Conservation (phyloP, 92 coral and sea anemone genomes). For the Metridium senile region DNA sequence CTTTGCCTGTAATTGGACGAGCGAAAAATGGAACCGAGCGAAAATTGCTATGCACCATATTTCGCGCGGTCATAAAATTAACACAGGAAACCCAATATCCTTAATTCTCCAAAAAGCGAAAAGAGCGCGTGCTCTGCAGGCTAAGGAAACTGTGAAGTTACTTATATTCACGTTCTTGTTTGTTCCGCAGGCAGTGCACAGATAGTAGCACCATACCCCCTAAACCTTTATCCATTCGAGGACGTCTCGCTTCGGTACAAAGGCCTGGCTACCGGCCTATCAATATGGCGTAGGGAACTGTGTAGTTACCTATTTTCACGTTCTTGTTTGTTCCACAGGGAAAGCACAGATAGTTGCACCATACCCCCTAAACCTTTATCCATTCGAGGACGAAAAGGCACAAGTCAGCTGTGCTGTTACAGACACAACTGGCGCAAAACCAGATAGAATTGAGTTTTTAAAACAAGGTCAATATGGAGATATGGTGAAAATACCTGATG, state of each 20-base stretch:
- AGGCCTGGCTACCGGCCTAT: too few species aligned
- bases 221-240: slow-evolving; percentile 22
- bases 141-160: too few species aligned
- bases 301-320: too few species aligned
- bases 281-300: too few species aligned
- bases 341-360: slow-evolving; percentile 22
- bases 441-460: slow-evolving; percentile 5
- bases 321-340: background rate
- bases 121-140: too few species aligned
- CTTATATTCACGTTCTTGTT: too few species aligned
- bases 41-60: too few species aligned
- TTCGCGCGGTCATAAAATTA: too few species aligned
- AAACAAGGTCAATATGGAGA: background rate
- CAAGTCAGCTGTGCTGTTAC: slow-evolving; percentile 38
- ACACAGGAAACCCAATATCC: too few species aligned
- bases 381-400: slow-evolving; percentile 14
- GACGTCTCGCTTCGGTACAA: slow-evolving; percentile 58
- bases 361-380: slow-evolving; percentile 26
- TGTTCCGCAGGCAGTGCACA: background rate
- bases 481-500: background rate
- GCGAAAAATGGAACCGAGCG: too few species aligned
- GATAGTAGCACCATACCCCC: slow-evolving; percentile 32
- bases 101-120: too few species aligned
- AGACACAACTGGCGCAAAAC: slow-evolving; percentile 18
- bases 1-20: too few species aligned